phyloP scores from a whole-genome alignment of 2,888 invertebrate species.

The Lasius fuliginosus region DNA sequence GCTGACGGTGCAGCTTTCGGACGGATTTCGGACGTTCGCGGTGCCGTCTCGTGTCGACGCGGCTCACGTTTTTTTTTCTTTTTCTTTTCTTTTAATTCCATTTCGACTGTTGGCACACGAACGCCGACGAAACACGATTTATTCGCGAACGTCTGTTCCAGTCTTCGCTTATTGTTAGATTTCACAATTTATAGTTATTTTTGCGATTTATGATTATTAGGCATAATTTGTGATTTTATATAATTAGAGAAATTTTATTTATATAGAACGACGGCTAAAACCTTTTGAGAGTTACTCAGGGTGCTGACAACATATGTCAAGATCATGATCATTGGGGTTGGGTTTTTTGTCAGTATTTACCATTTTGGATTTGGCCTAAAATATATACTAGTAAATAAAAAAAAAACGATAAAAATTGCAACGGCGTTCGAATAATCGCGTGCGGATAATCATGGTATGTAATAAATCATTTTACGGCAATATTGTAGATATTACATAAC shows the following conservation, averaged over 20 bases:
- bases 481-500: conserved; percentile 24
- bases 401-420: neutral
- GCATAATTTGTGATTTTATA: conserved; percentile 33
- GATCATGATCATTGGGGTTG: too few relatives aligned
- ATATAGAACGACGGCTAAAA: too few relatives aligned
- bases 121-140: conserved; percentile 5
- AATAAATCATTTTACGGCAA: neutral
- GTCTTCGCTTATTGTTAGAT: neutral
- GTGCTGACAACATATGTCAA: too few relatives aligned
- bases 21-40: conserved; percentile 5
- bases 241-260: neutral
- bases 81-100: conserved; percentile 24
- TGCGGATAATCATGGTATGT: neutral
- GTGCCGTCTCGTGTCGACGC: conserved; percentile 1
- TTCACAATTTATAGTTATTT: conserved; percentile 1
- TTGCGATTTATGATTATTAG: conserved; percentile 5
- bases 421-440: neutral
- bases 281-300: too few relatives aligned
- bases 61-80: neutral
- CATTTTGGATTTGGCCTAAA: neutral
- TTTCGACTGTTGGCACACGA: conserved; percentile 7
- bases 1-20: conserved; percentile 52
- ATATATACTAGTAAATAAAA: conserved; percentile 7
- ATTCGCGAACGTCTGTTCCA: neutral
- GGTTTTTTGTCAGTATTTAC: too few relatives aligned